A percentile compares a stretch with the other conserved stretches of the same genome.
Evolutionary conservation across 2,888 invertebrate species (phyloP).

Genomic region (Hesperia comma): DNA sequence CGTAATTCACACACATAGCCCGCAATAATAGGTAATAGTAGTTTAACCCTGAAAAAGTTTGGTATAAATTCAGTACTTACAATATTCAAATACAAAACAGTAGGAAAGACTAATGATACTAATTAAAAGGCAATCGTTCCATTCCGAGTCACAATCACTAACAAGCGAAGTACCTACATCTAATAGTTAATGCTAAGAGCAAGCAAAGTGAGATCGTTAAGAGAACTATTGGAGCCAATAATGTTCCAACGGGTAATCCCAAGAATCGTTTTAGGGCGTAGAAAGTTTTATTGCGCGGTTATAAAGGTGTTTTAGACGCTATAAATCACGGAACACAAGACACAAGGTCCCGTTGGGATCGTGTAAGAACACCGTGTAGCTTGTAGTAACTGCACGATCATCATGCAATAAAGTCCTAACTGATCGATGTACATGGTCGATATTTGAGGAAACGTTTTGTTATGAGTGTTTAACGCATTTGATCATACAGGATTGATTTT

Average conservation of each 20-base stretch:
- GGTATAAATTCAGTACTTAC: too few species aligned
- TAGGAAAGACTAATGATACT: not conserved
- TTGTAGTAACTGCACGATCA: not conserved
- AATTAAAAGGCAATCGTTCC: not conserved
- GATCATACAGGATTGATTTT: too few species aligned
- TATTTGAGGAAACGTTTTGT: too few species aligned
- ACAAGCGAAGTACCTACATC: not conserved
- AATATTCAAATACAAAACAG: too few species aligned
- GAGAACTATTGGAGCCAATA: conserved; percentile 40
- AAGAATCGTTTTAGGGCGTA: conserved; percentile 46
- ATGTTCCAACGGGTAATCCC: conserved; percentile 45
- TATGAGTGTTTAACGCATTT: too few species aligned
- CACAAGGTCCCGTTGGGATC: conserved; percentile 19
- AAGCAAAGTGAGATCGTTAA: conserved; percentile 30
- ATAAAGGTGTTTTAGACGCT: conserved; percentile 50
- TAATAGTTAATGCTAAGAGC: conserved; percentile 18
- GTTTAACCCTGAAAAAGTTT: too few species aligned
- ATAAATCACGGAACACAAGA: conserved; percentile 39
- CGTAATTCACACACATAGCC: too few species aligned
- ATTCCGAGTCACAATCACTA: not conserved
- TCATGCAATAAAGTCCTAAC: too few species aligned
- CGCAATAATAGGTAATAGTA: too few species aligned
- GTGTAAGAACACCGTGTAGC: not conserved
- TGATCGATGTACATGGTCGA: too few species aligned
- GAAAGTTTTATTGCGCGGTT: conserved; percentile 50